Conservation (phyloP, 2,113 vertebrate species). For the Diphyllodes magnificus region DNA sequence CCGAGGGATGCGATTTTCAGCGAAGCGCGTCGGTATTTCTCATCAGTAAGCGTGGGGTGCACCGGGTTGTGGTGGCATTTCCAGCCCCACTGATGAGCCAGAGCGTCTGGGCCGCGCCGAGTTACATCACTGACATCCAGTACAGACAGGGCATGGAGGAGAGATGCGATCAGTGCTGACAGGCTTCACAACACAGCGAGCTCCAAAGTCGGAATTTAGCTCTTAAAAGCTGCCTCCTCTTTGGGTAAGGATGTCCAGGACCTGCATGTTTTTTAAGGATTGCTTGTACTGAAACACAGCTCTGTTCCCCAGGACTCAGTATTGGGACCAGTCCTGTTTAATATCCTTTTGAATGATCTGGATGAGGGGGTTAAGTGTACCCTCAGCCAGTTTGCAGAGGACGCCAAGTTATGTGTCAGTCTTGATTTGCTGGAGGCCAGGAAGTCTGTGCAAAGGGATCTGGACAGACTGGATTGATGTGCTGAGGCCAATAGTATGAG, state of each 20-base stretch:
- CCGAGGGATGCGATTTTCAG: background rate
- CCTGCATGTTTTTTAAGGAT: background rate
- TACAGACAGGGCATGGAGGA: background rate
- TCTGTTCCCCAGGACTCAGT: background rate
- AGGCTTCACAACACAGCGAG: background rate
- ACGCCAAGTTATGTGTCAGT: background rate
- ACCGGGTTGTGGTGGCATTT: background rate
- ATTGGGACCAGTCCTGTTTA: background rate
- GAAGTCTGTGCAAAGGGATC: background rate
- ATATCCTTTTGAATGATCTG: background rate
- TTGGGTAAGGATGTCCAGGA: background rate
- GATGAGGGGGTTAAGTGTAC: background rate
- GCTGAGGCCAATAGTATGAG: background rate
- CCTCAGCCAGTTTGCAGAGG: background rate
- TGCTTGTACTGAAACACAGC: background rate
- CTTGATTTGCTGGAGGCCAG: background rate
- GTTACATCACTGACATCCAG: background rate
- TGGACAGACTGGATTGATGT: background rate
- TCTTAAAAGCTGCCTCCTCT: background rate
- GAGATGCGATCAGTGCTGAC: background rate
- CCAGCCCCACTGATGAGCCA: background rate
- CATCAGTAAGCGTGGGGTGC: background rate
- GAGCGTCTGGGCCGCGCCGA: fast-evolving
- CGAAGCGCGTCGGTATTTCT: fast-evolving
- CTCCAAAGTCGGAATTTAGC: background rate